Evolutionary conservation across 2,113 vertebrate species (phyloP).

Genomic region (Campylomormyrus tamandua): DNA sequence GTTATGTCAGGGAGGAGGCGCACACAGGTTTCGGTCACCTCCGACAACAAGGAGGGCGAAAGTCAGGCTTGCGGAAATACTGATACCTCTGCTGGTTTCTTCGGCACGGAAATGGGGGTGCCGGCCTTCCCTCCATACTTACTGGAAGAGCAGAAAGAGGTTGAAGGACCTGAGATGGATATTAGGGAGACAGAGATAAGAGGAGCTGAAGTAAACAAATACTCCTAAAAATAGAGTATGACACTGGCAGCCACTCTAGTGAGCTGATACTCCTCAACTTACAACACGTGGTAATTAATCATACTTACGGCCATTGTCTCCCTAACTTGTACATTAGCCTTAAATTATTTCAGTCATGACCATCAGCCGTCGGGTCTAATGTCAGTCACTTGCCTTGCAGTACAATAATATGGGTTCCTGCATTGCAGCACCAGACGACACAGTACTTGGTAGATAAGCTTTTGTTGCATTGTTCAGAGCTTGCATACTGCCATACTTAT

Average conservation of each 20-base stretch:
- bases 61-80: not conserved
- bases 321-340: not conserved
- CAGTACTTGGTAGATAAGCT: not conserved
- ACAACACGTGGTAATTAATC: not conserved
- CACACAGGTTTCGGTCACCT: not conserved
- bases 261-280: not conserved
- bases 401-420: not conserved
- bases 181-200: not conserved
- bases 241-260: not conserved
- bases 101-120: constrained; percentile 72
- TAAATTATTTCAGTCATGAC: not conserved
- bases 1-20: not conserved
- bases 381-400: not conserved
- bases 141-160: constrained; percentile 81
- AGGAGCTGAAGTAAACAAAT: not conserved
- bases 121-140: constrained; percentile 81
- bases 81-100: constrained; percentile 90
- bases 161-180: constrained; percentile 74
- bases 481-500: not conserved
- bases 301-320: not conserved
- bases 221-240: not conserved
- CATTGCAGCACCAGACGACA: not conserved
- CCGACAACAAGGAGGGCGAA: not conserved
- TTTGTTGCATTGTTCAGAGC: not conserved
- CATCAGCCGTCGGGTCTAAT: not conserved